Evolutionary conservation across 2,888 invertebrate genomes (phyloP).

Genomic region (Tridacna gigas): DNA sequence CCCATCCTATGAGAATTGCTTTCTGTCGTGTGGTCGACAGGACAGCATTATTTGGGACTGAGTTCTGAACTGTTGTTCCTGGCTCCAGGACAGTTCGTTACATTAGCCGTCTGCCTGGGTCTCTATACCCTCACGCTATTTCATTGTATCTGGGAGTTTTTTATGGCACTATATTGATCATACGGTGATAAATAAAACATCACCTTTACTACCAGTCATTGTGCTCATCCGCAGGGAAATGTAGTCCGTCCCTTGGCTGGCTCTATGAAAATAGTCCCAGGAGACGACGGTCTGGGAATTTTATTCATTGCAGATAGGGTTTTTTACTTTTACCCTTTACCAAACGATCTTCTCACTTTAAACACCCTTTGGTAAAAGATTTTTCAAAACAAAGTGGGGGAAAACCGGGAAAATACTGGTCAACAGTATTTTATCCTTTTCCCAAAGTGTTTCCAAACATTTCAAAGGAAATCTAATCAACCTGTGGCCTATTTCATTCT

Average conservation of each 20-base stretch:
- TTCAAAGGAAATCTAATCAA: too few species aligned
- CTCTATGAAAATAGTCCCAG: conserved; percentile 44
- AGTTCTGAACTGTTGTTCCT: neutral
- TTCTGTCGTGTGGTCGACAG: too few species aligned
- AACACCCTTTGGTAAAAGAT: too few species aligned
- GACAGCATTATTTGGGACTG: too few species aligned
- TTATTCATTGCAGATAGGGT: conserved; percentile 42
- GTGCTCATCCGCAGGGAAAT: conserved; percentile 66
- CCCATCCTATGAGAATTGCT: too few species aligned
- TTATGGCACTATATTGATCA: conserved; percentile 64
- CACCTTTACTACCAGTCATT: conserved; percentile 68
- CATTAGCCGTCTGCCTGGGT: neutral
- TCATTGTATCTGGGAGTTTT: conserved; percentile 42
- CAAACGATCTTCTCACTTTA: too few species aligned
- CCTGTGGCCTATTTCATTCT: too few species aligned
- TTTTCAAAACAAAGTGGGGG: too few species aligned
- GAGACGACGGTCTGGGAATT: conserved; percentile 44
- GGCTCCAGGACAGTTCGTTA: neutral
- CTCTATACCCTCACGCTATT: conserved; percentile 14
- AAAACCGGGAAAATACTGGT: too few species aligned
- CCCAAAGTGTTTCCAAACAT: too few species aligned
- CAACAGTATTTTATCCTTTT: too few species aligned
- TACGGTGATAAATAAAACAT: conserved; percentile 68
- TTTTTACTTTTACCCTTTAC: too few species aligned
- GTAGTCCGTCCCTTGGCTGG: conserved; percentile 38